Percentiles rank a stretch among this genome's conserved stretches.
Evolutionary conservation across 2,113 vertebrate species (phyloP).

Genomic region (Tiliqua scincoides): DNA sequence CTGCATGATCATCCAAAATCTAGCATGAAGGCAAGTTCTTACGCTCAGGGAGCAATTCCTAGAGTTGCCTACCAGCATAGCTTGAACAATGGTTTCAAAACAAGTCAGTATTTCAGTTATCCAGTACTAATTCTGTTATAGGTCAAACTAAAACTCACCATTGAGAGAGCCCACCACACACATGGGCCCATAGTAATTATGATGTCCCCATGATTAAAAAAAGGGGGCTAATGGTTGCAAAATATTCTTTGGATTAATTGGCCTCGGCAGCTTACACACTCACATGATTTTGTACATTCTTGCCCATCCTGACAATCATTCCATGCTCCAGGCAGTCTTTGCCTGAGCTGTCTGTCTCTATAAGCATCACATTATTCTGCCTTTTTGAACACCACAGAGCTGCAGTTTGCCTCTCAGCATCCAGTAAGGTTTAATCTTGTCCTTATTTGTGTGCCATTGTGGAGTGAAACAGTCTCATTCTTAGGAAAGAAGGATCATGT

Average conservation of each 20-base stretch:
- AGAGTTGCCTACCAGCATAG: neutral
- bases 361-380: slow-evolving; percentile 75
- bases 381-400: slow-evolving; percentile 67
- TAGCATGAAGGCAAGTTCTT: neutral
- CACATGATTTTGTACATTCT: slow-evolving; percentile 73
- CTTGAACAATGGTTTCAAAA: slow-evolving; percentile 21
- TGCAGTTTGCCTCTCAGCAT: slow-evolving; percentile 69
- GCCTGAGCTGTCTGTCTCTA: slow-evolving; percentile 70
- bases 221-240: slow-evolving; percentile 68
- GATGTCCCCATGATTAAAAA: slow-evolving; percentile 60
- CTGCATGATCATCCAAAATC: neutral
- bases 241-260: slow-evolving; percentile 72
- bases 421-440: slow-evolving; percentile 65
- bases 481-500: slow-evolving; percentile 1
- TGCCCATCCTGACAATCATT: slow-evolving; percentile 74
- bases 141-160: slow-evolving; percentile 19
- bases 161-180: slow-evolving; percentile 43
- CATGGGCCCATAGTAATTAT: slow-evolving; percentile 45
- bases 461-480: neutral
- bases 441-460: slow-evolving; percentile 54
- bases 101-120: slow-evolving; percentile 20
- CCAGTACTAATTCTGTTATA: neutral
- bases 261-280: slow-evolving; percentile 74
- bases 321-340: slow-evolving; percentile 64
- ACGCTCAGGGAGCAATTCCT: neutral